Evolutionary conservation across 2,888 invertebrate species (phyloP).

Genomic region (Linnaemya tessellans): DNA sequence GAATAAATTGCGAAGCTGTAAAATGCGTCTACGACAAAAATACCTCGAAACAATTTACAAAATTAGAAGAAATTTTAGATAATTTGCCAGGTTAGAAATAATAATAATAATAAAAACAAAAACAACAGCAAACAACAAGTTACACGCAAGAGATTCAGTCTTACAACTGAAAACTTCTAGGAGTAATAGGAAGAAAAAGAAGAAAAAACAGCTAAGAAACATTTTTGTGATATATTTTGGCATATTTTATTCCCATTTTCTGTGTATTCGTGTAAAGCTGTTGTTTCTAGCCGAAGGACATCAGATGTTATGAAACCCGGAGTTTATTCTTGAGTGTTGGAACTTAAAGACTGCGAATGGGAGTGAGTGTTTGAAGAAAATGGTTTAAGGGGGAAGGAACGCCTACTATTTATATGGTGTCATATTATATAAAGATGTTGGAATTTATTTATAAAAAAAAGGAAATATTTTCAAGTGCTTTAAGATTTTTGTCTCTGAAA

Average conservation of each 20-base stretch:
- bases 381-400: neutral
- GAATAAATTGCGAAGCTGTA: slow-evolving; percentile 24
- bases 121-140: slow-evolving; percentile 11
- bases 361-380: neutral
- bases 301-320: slow-evolving; percentile 56
- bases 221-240: slow-evolving; percentile 50
- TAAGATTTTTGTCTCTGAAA: too few relatives aligned
- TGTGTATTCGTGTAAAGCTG: slow-evolving; percentile 71
- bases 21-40: neutral
- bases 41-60: slow-evolving; percentile 49
- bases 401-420: neutral
- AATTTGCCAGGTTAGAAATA: slow-evolving; percentile 52
- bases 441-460: too few relatives aligned
- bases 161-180: neutral
- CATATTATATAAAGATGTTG: too few relatives aligned
- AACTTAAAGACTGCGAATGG: neutral
- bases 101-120: neutral
- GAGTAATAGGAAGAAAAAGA: neutral
- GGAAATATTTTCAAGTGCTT: too few relatives aligned
- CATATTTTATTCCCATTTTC: slow-evolving; percentile 71
- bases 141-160: neutral
- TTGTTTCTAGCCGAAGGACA: slow-evolving; percentile 73
- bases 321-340: neutral
- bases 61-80: slow-evolving; percentile 33
- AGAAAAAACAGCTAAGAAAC: slow-evolving; percentile 7